Percentiles rank a stretch among this genome's conserved stretches.
phyloP scores from a whole-genome alignment of 2,888 invertebrate genomes.

The Aricia artaxerxes region DNA sequence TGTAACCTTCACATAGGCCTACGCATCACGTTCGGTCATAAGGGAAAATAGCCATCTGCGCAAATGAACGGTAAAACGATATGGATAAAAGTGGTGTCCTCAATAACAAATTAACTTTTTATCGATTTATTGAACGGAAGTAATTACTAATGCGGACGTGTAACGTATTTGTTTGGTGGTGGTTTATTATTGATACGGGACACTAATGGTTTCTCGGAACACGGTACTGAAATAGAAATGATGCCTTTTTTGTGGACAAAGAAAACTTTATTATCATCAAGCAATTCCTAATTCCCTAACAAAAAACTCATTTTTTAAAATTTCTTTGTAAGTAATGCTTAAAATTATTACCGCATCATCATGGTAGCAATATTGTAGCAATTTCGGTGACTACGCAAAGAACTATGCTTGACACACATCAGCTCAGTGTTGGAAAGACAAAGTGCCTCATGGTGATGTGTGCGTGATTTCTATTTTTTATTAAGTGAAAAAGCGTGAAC shows the following conservation, averaged over 20 bases:
- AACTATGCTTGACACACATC: slow-evolving; percentile 14
- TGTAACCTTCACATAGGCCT: slow-evolving; percentile 58
- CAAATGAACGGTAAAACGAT: slow-evolving; percentile 47
- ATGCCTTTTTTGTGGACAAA: not conserved
- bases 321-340: not conserved
- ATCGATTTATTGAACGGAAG: slow-evolving; percentile 25
- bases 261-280: not conserved
- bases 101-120: slow-evolving; percentile 16
- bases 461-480: slow-evolving; percentile 55
- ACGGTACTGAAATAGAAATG: not conserved
- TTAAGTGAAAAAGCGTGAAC: slow-evolving; percentile 57
- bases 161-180: not conserved
- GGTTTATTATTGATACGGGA: not conserved
- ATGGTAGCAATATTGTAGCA: not conserved
- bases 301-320: not conserved
- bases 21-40: slow-evolving; percentile 53
- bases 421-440: slow-evolving; percentile 72
- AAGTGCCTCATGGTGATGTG: slow-evolving; percentile 57
- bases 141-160: slow-evolving; percentile 3
- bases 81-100: slow-evolving; percentile 46
- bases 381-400: not conserved
- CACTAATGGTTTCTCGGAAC: not conserved
- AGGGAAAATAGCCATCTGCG: slow-evolving; percentile 46
- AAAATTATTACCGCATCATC: not conserved
- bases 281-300: not conserved